A percentile compares a stretch with the other conserved stretches of the same genome.
Evolutionary conservation across 2,888 invertebrate species (phyloP).

Genomic region (Pterostichus niger): DNA sequence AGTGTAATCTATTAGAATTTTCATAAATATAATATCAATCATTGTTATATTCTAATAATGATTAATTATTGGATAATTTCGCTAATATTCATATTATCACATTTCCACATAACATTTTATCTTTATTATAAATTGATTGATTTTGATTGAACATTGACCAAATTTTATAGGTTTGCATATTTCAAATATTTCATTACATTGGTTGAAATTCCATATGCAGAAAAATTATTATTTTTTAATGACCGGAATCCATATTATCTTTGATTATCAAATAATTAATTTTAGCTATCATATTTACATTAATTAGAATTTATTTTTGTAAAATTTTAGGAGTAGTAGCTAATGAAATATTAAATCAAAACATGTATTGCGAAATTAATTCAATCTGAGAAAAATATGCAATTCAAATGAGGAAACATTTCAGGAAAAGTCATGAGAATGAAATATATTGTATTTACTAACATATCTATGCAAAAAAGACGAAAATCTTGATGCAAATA

Average conservation of each 20-base stretch:
- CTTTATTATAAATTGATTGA: conserved; percentile 41
- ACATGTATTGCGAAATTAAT: conserved; percentile 16
- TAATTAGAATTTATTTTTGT: background rate
- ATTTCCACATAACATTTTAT: conserved; percentile 5
- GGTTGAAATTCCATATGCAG: background rate
- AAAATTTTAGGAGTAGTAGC: background rate
- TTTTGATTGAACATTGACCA: conserved; percentile 12
- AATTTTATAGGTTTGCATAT: background rate
- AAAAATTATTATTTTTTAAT: too few species aligned
- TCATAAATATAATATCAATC: conserved; percentile 34
- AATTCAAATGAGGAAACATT: conserved; percentile 18
- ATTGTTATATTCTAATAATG: conserved; percentile 14
- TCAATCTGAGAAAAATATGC: background rate
- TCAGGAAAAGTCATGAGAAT: background rate
- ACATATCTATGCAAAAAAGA: conserved; percentile 22
- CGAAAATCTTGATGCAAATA: conserved; percentile 24
- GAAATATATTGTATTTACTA: conserved; percentile 9
- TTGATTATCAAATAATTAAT: background rate
- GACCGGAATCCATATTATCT: background rate
- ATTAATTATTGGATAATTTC: conserved; percentile 17
- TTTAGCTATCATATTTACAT: background rate
- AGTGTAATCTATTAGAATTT: background rate
- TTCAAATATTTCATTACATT: conserved; percentile 3
- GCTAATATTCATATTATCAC: background rate
- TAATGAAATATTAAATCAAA: conserved; percentile 14